Conservation (phyloP, 1,140 invertebrate genomes). For the Hylyphantes graminicola region DNA sequence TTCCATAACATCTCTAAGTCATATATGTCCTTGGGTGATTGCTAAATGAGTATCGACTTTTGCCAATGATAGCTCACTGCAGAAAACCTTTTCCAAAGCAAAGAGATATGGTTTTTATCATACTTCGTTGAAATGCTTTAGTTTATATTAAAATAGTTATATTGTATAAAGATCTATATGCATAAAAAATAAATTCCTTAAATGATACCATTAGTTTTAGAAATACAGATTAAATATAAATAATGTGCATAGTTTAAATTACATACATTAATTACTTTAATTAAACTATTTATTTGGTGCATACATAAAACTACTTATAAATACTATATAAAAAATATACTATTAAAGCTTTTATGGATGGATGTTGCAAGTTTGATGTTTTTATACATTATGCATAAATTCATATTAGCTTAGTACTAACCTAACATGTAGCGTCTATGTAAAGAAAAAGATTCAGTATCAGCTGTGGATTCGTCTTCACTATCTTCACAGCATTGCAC, state of each 20-base stretch:
- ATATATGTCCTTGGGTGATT: too few species aligned
- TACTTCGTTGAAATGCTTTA: too few species aligned
- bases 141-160: too few species aligned
- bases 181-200: too few species aligned
- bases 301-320: not conserved
- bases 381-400: not conserved
- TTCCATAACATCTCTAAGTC: too few species aligned
- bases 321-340: not conserved
- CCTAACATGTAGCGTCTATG: conserved; percentile 2
- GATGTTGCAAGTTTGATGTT: not conserved
- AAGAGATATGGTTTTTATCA: too few species aligned
- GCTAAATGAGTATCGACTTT: too few species aligned
- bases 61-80: too few species aligned
- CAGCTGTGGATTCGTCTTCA: conserved; percentile 43
- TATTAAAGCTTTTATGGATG: not conserved
- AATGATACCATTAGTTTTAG: too few species aligned
- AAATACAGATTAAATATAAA: too few species aligned
- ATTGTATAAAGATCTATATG: too few species aligned
- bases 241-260: not conserved
- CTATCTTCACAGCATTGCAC: conserved; percentile 18
- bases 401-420: not conserved
- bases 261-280: not conserved
- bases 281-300: not conserved
- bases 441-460: conserved; percentile 6
- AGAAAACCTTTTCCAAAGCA: too few species aligned